Evolutionary conservation across 2,113 vertebrate species (phyloP).

Genomic region (Pelecanus crispus): DNA sequence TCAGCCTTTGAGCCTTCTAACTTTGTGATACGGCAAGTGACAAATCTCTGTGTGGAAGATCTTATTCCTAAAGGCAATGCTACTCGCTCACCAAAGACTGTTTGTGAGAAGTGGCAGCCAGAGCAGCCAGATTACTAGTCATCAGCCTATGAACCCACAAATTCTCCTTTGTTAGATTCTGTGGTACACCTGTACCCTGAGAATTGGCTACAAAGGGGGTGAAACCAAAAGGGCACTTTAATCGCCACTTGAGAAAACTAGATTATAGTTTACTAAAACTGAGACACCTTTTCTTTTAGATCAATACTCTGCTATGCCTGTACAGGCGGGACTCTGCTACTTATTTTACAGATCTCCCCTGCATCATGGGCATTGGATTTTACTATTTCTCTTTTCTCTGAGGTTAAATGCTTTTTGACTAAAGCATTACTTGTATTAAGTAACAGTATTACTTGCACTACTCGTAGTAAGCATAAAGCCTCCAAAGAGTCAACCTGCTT

Average conservation of each 20-base stretch:
- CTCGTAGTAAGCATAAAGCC: background rate
- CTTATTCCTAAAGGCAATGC: background rate
- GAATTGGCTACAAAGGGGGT: accelerated
- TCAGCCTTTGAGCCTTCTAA: background rate
- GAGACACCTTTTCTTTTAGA: background rate
- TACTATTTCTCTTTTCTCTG: background rate
- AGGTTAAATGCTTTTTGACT: background rate
- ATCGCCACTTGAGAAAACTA: background rate
- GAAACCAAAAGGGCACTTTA: background rate
- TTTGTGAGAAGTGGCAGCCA: background rate
- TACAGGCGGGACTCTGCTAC: background rate
- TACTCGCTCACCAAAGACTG: background rate
- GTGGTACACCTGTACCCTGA: too few species aligned
- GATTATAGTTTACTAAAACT: background rate
- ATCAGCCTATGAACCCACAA: background rate
- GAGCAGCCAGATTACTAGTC: background rate
- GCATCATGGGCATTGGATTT: background rate
- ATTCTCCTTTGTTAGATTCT: background rate
- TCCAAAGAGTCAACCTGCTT: background rate
- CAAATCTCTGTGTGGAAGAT: background rate
- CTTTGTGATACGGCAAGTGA: background rate
- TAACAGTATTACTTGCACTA: background rate
- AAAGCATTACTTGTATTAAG: background rate
- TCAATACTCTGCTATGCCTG: background rate
- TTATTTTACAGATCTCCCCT: background rate